phyloP scores from a whole-genome alignment of 2,888 invertebrate species.

The Cerceris ruficornis region DNA sequence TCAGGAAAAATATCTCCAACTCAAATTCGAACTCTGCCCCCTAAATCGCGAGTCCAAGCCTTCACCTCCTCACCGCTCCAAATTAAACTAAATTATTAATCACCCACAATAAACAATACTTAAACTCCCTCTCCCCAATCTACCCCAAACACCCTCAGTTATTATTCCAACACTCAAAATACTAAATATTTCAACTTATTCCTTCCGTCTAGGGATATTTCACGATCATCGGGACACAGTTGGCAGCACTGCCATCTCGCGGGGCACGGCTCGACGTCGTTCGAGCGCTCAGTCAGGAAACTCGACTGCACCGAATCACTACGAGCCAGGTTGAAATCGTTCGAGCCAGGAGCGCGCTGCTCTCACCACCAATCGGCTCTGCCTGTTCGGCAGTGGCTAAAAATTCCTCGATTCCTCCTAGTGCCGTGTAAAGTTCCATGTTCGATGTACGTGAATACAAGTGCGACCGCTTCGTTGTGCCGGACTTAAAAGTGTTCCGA shows the following conservation, averaged over 20 bases:
- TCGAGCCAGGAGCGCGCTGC: constrained; percentile 53
- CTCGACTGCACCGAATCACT: constrained; percentile 78
- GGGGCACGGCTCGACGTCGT: constrained; percentile 75
- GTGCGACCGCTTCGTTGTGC: no score
- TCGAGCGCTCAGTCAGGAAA: constrained; percentile 77
- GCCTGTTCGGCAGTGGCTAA: constrained; percentile 29
- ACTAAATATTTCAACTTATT: background rate
- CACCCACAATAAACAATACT: no score
- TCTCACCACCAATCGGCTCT: constrained; percentile 37
- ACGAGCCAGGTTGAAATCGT: constrained; percentile 54
- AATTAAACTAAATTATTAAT: background rate
- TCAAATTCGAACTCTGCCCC: no score
- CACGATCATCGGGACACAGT: constrained; percentile 4
- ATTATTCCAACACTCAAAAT: no score
- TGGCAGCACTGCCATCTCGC: constrained; percentile 69
- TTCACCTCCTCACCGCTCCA: background rate
- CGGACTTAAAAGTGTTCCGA: no score
- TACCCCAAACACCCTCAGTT: no score
- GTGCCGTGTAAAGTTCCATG: no score
- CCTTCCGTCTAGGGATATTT: constrained; percentile 20
- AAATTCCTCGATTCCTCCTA: background rate
- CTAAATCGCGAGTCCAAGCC: no score
- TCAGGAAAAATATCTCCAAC: no score
- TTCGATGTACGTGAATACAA: no score
- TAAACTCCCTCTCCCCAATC: no score